Conservation (phyloP, 1,140 invertebrate genomes). For the Caenorhabditis tropicalis region DNA sequence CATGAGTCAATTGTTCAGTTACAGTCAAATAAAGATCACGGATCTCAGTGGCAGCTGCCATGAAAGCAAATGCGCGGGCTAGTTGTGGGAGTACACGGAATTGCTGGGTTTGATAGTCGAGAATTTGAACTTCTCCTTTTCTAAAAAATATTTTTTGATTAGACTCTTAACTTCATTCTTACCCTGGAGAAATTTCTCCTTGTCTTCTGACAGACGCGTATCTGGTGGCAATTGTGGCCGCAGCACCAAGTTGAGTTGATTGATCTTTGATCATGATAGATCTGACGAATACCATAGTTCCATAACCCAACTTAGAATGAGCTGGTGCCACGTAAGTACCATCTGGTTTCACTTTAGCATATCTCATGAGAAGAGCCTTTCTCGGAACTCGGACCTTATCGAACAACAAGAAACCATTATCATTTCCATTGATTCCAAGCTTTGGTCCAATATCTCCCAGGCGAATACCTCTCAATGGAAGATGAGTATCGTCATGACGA, state of each 20-base stretch:
- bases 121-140: constrained; percentile 83
- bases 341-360: constrained; percentile 80
- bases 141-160: constrained; percentile 74
- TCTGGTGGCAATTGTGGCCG: constrained; percentile 74
- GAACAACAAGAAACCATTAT: constrained; percentile 88
- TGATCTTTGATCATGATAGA: constrained; percentile 77
- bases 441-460: constrained; percentile 93
- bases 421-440: constrained; percentile 85
- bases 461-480: constrained; percentile 81
- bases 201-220: constrained; percentile 87
- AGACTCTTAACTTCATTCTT: neutral
- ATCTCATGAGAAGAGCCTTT: constrained; percentile 89
- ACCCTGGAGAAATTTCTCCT: constrained; percentile 73
- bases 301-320: constrained; percentile 86
- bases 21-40: constrained; percentile 80
- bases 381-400: constrained; percentile 85
- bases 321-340: constrained; percentile 85
- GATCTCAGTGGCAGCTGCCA: constrained; percentile 79
- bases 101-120: constrained; percentile 91
- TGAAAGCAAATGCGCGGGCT: constrained; percentile 81
- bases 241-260: constrained; percentile 64
- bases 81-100: constrained; percentile 85
- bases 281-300: constrained; percentile 90
- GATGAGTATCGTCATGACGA: constrained; percentile 83
- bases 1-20: neutral